phyloP scores from a whole-genome alignment of 2,888 invertebrate species.

The Barypeithes pellucidus region DNA sequence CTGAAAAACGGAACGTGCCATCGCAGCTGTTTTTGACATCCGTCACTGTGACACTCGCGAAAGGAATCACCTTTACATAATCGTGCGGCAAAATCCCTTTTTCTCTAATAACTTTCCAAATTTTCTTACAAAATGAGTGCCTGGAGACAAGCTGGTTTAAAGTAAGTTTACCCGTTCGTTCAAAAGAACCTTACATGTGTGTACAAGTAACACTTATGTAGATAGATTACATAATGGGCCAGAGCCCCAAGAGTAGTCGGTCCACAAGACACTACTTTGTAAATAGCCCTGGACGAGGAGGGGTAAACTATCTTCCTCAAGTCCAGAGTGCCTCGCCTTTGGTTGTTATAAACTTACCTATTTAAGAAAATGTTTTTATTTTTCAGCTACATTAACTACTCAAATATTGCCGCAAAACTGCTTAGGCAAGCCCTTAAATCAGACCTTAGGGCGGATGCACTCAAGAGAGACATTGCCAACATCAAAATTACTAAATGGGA shows the following conservation, averaged over 20 bases:
- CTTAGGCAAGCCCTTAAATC: conserved; percentile 87
- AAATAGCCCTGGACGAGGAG: neutral
- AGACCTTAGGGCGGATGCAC: conserved; percentile 82
- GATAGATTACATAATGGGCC: conserved; percentile 38
- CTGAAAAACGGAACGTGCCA: neutral
- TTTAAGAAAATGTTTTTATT: no score
- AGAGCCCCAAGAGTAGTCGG: no score
- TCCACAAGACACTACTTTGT: no score
- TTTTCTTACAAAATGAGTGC: conserved; percentile 76
- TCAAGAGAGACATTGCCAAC: conserved; percentile 82
- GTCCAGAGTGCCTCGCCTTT: no score
- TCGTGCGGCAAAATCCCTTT: conserved; percentile 1
- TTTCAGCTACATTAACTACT: conserved; percentile 95
- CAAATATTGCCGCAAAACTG: conserved; percentile 91
- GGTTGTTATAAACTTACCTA: no score
- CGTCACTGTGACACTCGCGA: neutral
- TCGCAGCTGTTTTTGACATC: conserved; percentile 11
- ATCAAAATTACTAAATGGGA: conserved; percentile 92
- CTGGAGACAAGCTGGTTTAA: conserved; percentile 89
- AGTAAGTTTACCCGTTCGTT: conserved; percentile 75
- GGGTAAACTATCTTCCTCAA: neutral
- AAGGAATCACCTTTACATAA: conserved; percentile 8
- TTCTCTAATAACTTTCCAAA: neutral
- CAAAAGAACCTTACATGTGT: no score
- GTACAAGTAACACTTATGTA: no score